phyloP scores from a whole-genome alignment of 2,113 vertebrate species.

The Holacanthus passer region DNA sequence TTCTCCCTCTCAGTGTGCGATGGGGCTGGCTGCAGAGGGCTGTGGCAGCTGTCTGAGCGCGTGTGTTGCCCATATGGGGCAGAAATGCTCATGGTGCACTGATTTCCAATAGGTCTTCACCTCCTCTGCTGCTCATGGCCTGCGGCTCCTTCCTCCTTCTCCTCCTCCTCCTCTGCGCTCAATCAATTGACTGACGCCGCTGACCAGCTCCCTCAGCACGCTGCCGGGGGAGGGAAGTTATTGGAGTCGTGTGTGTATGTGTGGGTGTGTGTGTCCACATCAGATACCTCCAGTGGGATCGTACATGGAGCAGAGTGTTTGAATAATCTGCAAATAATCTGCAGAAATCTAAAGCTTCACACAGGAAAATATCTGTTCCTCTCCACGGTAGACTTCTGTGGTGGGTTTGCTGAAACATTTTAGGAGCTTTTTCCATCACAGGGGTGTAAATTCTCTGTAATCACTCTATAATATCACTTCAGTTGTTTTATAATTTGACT shows the following conservation, averaged over 20 bases:
- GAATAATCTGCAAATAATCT: conserved; percentile 49
- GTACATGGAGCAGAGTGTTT: conserved; percentile 27
- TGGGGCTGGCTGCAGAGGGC: conserved; percentile 45
- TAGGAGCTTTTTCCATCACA: neutral
- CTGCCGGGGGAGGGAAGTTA: conserved; percentile 67
- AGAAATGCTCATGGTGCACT: conserved; percentile 73
- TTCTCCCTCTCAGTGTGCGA: conserved; percentile 32
- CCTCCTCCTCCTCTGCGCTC: conserved; percentile 68
- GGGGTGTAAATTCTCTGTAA: neutral
- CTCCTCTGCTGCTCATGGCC: conserved; percentile 79
- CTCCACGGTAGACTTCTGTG: neutral
- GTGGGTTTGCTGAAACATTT: neutral
- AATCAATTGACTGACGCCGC: conserved; percentile 79
- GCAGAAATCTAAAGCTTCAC: conserved; percentile 3
- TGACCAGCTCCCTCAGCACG: conserved; percentile 77
- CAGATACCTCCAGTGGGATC: conserved; percentile 40
- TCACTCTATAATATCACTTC: neutral
- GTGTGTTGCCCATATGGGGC: conserved; percentile 63
- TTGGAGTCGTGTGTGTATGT: conserved; percentile 73
- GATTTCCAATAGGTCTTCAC: conserved; percentile 86
- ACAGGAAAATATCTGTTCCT: neutral
- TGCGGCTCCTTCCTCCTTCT: conserved; percentile 77
- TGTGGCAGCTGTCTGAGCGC: conserved; percentile 69
- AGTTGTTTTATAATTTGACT: neutral
- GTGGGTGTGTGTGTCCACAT: conserved; percentile 34